Conservation (phyloP, 2,888 invertebrate species). For the Callyntrura sp. region DNA sequence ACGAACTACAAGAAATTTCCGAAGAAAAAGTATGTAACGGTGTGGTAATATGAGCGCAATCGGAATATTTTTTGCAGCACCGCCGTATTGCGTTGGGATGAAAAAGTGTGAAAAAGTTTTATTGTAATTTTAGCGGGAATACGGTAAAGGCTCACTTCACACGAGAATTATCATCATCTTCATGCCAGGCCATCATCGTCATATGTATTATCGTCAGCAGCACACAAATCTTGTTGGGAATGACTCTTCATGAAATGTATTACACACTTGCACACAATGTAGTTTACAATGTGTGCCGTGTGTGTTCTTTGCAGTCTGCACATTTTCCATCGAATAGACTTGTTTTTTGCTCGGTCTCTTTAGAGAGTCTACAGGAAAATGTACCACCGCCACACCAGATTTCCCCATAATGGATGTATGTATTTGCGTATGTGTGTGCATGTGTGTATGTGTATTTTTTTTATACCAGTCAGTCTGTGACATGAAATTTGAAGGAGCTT, state of each 20-base stretch:
- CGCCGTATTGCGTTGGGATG: neutral
- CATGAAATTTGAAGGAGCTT: constrained; percentile 65
- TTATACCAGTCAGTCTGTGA: constrained; percentile 56
- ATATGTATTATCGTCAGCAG: constrained; percentile 61
- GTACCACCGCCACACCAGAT: constrained; percentile 5
- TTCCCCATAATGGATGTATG: neutral
- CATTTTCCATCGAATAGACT: constrained; percentile 23
- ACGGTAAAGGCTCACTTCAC: constrained; percentile 38
- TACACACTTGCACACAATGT: neutral
- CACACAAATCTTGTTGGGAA: constrained; percentile 70
- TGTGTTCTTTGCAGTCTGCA: constrained; percentile 20
- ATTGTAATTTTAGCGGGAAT: constrained; percentile 48
- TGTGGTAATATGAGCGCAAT: neutral
- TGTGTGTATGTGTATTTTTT: constrained; percentile 5
- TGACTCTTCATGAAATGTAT: constrained; percentile 61
- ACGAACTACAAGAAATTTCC: neutral
- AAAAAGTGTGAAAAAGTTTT: constrained; percentile 51
- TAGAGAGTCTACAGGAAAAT: constrained; percentile 4
- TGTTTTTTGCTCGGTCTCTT: constrained; percentile 28
- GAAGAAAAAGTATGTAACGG: neutral
- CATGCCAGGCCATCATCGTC: constrained; percentile 40
- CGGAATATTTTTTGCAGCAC: constrained; percentile 4
- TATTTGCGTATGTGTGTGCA: too few relatives aligned
- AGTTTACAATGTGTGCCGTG: neutral
- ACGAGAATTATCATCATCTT: constrained; percentile 54